Conservation (phyloP, 2,113 vertebrate genomes). For the Dinomys branickii region DNA sequence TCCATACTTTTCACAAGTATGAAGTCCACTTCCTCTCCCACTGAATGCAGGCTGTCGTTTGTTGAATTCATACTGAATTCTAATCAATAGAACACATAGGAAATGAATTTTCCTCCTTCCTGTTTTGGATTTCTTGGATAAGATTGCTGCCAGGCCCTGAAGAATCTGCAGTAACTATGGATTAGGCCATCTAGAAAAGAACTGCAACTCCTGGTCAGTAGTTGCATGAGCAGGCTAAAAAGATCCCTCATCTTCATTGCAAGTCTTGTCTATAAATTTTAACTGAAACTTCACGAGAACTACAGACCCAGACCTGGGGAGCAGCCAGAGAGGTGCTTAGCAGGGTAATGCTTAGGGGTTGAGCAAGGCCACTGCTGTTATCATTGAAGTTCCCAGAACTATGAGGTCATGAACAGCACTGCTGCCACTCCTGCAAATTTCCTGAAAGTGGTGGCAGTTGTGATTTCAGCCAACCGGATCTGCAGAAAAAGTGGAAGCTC, state of each 20-base stretch:
- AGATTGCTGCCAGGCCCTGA: background rate
- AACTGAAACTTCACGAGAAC: background rate
- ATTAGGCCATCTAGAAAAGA: background rate
- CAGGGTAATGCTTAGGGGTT: background rate
- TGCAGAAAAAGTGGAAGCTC: background rate
- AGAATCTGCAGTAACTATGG: background rate
- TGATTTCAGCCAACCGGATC: background rate
- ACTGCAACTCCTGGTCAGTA: background rate
- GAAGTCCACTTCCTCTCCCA: background rate
- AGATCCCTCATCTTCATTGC: background rate
- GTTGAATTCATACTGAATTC: background rate
- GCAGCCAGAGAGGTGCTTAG: background rate
- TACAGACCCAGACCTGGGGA: background rate
- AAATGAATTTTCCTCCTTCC: background rate
- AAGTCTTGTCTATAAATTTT: background rate
- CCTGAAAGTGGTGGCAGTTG: background rate
- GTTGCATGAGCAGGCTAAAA: background rate
- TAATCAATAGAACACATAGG: background rate
- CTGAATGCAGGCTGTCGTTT: background rate
- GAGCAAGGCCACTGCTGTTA: background rate
- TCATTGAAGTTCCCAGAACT: background rate
- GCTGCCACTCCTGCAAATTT: background rate
- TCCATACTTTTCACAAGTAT: background rate
- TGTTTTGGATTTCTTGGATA: background rate
- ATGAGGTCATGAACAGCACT: background rate